phyloP scores from a whole-genome alignment of 2,888 invertebrate genomes.

The Xestia sexstrigata region DNA sequence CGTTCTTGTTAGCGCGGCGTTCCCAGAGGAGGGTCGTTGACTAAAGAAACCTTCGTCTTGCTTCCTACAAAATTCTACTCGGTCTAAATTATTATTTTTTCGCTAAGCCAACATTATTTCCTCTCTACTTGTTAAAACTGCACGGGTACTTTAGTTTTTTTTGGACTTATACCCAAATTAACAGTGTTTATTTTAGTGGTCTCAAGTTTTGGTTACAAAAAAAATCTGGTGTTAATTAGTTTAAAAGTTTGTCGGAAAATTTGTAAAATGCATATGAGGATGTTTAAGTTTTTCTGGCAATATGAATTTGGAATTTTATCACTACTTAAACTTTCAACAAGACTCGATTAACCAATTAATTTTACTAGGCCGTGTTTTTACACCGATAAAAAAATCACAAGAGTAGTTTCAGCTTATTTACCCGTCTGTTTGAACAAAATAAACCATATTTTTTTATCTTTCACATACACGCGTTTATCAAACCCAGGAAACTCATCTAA shows the following conservation, averaged over 20 bases:
- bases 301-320: not conserved
- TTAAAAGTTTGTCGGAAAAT: not conserved
- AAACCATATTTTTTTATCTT: not conserved
- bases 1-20: conserved; percentile 63
- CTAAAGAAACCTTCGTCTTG: conserved; percentile 58
- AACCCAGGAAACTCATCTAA: conserved; percentile 20
- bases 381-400: not conserved
- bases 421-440: too few relatives aligned
- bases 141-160: conserved; percentile 17
- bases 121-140: conserved; percentile 32
- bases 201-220: not conserved
- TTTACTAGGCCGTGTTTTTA: not conserved
- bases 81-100: conserved; percentile 55
- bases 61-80: conserved; percentile 58
- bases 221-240: not conserved
- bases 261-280: not conserved
- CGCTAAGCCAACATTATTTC: conserved; percentile 47
- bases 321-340: not conserved
- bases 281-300: too few relatives aligned
- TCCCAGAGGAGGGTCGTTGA: conserved; percentile 66
- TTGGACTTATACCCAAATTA: not conserved
- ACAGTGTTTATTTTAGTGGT: not conserved
- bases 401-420: not conserved
- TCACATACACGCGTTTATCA: not conserved
- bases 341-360: not conserved